A percentile compares a stretch with the other conserved stretches of the same genome.
Conservation (phyloP, 2,888 invertebrate species). For the Drosophila kuntzei region DNA sequence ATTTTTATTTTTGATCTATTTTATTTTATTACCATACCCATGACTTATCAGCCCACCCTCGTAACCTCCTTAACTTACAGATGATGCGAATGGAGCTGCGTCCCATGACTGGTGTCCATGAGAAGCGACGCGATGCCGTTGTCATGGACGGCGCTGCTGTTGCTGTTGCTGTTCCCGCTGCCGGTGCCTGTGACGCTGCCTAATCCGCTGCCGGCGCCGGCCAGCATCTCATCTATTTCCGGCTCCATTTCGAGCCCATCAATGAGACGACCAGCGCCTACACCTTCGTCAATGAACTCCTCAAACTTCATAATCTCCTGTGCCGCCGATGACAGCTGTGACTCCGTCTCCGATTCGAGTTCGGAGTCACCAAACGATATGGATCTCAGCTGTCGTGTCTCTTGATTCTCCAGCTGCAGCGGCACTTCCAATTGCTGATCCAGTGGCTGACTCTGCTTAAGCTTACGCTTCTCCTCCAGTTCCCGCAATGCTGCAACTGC, state of each 20-base stretch:
- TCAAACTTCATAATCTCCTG: constrained; percentile 84
- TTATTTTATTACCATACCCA: too few species aligned
- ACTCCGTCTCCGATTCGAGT: constrained; percentile 82
- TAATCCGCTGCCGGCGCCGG: constrained; percentile 60
- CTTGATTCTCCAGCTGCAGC: constrained; percentile 25
- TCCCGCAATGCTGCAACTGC: constrained; percentile 9
- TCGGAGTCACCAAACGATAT: constrained; percentile 80
- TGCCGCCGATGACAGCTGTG: constrained; percentile 79
- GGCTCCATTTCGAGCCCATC: constrained; percentile 83
- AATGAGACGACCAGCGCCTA: constrained; percentile 80
- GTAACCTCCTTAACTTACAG: constrained; percentile 54
- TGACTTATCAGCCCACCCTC: background rate
- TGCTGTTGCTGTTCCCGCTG: constrained; percentile 65
- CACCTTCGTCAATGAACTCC: constrained; percentile 82
- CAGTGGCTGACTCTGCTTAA: constrained; percentile 8
- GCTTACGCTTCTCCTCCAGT: constrained; percentile 13
- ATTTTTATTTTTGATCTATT: too few species aligned
- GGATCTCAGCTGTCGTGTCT: constrained; percentile 55
- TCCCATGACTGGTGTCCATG: constrained; percentile 62
- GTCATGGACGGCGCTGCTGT: constrained; percentile 65
- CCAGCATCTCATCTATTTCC: constrained; percentile 79
- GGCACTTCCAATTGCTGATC: constrained; percentile 11
- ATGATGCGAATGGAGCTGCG: constrained; percentile 55
- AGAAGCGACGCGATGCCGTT: constrained; percentile 61
- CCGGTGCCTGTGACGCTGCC: constrained; percentile 69